Conservation (phyloP, 2,113 vertebrate genomes). For the Engraulis encrasicolus region DNA sequence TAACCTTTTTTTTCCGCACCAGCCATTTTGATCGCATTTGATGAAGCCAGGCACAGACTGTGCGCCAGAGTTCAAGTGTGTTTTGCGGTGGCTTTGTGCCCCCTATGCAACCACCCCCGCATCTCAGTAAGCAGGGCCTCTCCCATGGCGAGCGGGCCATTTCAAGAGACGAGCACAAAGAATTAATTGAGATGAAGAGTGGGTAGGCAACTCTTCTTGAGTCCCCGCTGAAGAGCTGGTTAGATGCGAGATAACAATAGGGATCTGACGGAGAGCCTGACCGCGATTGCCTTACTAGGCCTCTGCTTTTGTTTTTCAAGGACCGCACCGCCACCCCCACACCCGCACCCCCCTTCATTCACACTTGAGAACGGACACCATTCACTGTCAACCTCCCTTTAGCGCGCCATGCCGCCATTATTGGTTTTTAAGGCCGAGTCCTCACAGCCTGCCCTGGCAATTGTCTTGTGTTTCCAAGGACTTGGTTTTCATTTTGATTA, state of each 20-base stretch:
- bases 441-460: neutral
- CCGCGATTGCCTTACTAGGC: neutral
- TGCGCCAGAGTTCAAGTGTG: conserved; percentile 28
- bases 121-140: neutral
- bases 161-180: conserved; percentile 50
- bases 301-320: conserved; percentile 37
- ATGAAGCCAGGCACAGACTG: neutral
- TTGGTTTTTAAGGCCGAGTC: neutral
- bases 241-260: neutral
- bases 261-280: neutral
- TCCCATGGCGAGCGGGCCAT: conserved; percentile 14
- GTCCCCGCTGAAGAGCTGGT: neutral
- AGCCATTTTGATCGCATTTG: conserved; percentile 7
- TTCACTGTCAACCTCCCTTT: neutral
- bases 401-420: neutral
- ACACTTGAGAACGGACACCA: neutral
- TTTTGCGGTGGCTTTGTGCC: conserved; percentile 29
- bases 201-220: conserved; percentile 16
- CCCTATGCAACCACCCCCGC: neutral
- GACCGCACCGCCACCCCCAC: neutral
- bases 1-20: conserved; percentile 32
- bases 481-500: neutral
- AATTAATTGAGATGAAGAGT: conserved; percentile 58
- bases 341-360: neutral
- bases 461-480: neutral